phyloP scores from a whole-genome alignment of 2,113 vertebrate species.

The Lota lota region DNA sequence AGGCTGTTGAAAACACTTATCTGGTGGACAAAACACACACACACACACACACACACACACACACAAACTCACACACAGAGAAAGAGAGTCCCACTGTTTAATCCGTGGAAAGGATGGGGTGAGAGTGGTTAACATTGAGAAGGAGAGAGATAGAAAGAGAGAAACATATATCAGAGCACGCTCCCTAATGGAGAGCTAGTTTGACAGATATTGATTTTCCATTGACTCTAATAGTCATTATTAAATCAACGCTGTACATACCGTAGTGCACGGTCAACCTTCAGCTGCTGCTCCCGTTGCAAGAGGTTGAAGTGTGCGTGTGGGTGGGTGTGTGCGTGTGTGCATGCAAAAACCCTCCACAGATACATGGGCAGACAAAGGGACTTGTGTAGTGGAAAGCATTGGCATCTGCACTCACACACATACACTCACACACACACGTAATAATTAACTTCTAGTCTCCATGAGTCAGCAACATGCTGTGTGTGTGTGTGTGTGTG shows the following conservation, averaged over 20 bases:
- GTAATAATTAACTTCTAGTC: constrained; percentile 57
- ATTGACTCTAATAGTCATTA: constrained; percentile 53
- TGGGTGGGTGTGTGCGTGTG: not conserved
- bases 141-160: not conserved
- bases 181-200: constrained; percentile 34
- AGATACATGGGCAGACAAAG: not conserved
- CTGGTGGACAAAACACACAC: constrained; percentile 4
- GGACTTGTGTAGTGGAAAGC: too few species aligned
- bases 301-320: not conserved
- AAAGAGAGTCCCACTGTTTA: not conserved
- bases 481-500: constrained; percentile 8
- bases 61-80: not conserved
- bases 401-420: not conserved
- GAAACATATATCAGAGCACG: constrained; percentile 38
- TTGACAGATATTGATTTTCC: constrained; percentile 59
- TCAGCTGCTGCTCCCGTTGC: constrained; percentile 27
- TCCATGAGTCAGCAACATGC: constrained; percentile 55
- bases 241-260: constrained; percentile 33
- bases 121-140: not conserved
- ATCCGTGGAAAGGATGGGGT: not conserved
- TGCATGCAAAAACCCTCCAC: not conserved
- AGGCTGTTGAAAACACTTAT: constrained; percentile 19
- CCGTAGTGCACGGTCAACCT: constrained; percentile 41
- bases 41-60: constrained; percentile 7
- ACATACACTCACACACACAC: constrained; percentile 15